These are phyloP conservation scores for Iselma pallidipennis DNA, from an alignment of 2,888 invertebrate genomes.

Conservation along the genomic window DNA sequence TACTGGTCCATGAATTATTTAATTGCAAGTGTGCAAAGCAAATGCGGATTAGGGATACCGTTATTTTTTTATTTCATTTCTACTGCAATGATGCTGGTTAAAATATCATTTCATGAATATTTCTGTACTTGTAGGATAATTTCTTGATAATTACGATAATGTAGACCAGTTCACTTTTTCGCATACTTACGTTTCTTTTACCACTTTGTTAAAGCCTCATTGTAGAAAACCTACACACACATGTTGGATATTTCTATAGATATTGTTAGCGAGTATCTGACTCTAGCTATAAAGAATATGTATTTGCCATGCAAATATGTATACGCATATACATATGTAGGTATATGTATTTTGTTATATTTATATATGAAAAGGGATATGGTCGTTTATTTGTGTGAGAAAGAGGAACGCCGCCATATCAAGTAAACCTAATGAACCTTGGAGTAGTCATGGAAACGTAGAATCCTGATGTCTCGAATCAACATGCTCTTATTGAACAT, in stretches of 20 bases:
- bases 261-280: slow-evolving; percentile 3
- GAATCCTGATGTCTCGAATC: slow-evolving; percentile 43
- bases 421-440: slow-evolving; percentile 45
- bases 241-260: slow-evolving; percentile 5
- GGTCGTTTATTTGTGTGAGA: slow-evolving; percentile 14
- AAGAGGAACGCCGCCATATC: slow-evolving; percentile 24
- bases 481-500: slow-evolving; percentile 45
- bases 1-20: slow-evolving; percentile 8
- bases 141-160: too few species aligned
- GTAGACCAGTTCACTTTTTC: too few species aligned
- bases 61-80: not conserved
- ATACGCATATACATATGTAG: too few species aligned
- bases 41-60: not conserved
- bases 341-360: not conserved
- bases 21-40: not conserved
- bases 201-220: slow-evolving; percentile 5
- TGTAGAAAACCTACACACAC: slow-evolving; percentile 1
- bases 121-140: too few species aligned
- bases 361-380: slow-evolving; percentile 15
- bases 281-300: slow-evolving; percentile 5
- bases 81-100: too few species aligned
- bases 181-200: not conserved
- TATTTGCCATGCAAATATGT: slow-evolving; percentile 21
- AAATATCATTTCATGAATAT: too few species aligned
- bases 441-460: slow-evolving; percentile 40